These are phyloP conservation scores for Nymphalis c-album DNA, from an alignment of 2,888 invertebrate genomes.

Conservation along the genomic window DNA sequence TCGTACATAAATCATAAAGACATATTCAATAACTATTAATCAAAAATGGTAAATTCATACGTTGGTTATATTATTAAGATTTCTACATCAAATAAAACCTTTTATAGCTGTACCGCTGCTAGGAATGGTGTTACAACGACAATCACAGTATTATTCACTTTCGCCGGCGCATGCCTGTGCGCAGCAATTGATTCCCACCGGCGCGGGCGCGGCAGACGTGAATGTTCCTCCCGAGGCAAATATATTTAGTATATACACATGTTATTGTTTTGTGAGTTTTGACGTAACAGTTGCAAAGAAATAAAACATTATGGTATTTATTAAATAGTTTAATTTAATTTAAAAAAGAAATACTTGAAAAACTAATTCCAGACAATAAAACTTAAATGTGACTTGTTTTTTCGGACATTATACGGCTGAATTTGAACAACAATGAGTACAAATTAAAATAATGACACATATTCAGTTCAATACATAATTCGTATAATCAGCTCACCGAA, in stretches of 20 bases:
- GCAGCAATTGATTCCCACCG: constrained; percentile 49
- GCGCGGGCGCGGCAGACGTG: too few relatives aligned
- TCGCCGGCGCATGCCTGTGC: constrained; percentile 46
- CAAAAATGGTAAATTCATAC: too few relatives aligned
- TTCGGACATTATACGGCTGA: neutral
- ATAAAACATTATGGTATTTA: neutral
- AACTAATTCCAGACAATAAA: too few relatives aligned
- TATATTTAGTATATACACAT: neutral
- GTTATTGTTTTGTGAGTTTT: constrained; percentile 9
- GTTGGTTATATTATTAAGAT: neutral
- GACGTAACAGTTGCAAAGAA: neutral
- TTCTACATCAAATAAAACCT: neutral
- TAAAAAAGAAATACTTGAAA: too few relatives aligned
- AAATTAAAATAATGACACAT: constrained; percentile 4
- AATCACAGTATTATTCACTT: constrained; percentile 37
- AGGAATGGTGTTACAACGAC: constrained; percentile 26
- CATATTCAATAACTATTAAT: too few relatives aligned
- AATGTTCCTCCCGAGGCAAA: constrained; percentile 34
- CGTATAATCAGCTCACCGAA: neutral
- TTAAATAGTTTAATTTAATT: neutral
- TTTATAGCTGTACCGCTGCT: neutral
- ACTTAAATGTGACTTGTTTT: too few relatives aligned
- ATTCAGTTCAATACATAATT: neutral
- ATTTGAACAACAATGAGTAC: neutral
- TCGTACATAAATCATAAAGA: too few relatives aligned